Percentiles rank a stretch among this genome's conserved stretches.
Conservation (phyloP, 2,113 vertebrate genomes). For the Strix aluco region DNA sequence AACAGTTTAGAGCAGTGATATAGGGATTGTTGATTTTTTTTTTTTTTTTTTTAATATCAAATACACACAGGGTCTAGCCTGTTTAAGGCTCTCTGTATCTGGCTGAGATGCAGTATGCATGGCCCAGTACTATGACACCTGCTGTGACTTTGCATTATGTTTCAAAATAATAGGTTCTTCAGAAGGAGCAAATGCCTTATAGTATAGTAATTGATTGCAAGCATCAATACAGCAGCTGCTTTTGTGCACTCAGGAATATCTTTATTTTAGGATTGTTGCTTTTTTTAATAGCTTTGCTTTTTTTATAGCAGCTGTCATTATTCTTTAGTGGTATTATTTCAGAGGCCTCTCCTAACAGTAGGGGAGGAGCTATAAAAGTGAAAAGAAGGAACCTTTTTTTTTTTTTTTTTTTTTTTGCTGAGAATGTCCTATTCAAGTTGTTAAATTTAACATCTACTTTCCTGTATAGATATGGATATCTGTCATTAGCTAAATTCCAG, state of each 20-base stretch:
- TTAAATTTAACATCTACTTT: not conserved
- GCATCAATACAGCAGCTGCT: slow-evolving; percentile 29
- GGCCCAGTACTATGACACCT: slow-evolving; percentile 2
- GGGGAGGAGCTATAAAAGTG: slow-evolving; percentile 18
- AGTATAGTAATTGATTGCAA: slow-evolving; percentile 62
- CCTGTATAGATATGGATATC: not conserved
- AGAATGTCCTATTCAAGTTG: not conserved
- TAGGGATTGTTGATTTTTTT: not conserved
- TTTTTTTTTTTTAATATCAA: not conserved
- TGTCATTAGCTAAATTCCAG: not conserved
- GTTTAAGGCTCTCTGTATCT: slow-evolving; percentile 41
- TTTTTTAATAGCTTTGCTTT: slow-evolving; percentile 57
- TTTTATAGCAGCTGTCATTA: slow-evolving; percentile 27
- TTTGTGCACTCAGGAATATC: slow-evolving; percentile 54
- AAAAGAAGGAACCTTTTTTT: not conserved
- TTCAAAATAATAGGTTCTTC: slow-evolving; percentile 70
- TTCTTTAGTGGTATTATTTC: slow-evolving; percentile 19
- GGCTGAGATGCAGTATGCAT: not conserved
- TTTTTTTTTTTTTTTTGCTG: not conserved
- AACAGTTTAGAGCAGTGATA: slow-evolving; percentile 8
- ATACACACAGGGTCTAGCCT: not conserved
- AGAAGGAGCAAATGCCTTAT: slow-evolving; percentile 22
- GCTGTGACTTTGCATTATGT: slow-evolving; percentile 67
- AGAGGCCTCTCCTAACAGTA: not conserved
- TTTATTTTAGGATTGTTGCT: slow-evolving; percentile 48